phyloP scores from a whole-genome alignment of 2,113 vertebrate genomes.

The Cryptotis parvus region DNA sequence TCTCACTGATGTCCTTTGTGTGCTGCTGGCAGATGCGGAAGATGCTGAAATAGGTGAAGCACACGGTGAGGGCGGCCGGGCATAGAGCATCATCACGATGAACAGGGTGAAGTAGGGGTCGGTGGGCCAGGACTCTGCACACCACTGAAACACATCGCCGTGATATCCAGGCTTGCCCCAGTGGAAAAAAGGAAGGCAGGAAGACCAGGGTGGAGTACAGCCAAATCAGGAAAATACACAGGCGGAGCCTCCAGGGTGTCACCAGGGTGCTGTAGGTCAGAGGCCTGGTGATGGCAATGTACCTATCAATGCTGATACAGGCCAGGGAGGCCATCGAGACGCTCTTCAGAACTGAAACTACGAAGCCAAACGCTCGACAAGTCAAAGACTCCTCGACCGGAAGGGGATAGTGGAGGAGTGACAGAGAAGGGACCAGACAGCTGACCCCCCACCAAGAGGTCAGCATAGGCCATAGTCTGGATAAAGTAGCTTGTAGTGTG shows the following conservation, averaged over 20 bases:
- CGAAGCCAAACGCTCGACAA: constrained; percentile 96
- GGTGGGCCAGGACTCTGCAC: constrained; percentile 93
- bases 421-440: constrained; percentile 97
- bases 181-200: constrained; percentile 94
- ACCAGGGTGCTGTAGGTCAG: constrained; percentile 95
- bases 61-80: constrained; percentile 94
- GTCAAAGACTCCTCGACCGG: constrained; percentile 92
- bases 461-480: constrained; percentile 99
- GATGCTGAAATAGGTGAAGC: constrained; percentile 98
- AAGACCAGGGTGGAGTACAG: constrained; percentile 96
- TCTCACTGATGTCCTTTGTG: constrained; percentile 96
- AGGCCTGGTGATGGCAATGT: constrained; percentile 96
- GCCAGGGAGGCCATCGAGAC: constrained; percentile 98
- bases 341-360: constrained; percentile 97
- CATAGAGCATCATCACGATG: constrained; percentile 95
- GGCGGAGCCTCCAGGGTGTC: constrained; percentile 95
- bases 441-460: constrained; percentile 96
- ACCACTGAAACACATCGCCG: constrained; percentile 96
- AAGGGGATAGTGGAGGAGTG: constrained; percentile 93
- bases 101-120: constrained; percentile 94
- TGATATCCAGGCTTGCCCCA: constrained; percentile 99
- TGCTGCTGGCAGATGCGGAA: constrained; percentile 99
- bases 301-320: constrained; percentile 97
- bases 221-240: constrained; percentile 96
- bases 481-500: constrained; percentile 99